phyloP scores from a whole-genome alignment of 2,797 vertebrate species.

The Molossus molossus region DNA sequence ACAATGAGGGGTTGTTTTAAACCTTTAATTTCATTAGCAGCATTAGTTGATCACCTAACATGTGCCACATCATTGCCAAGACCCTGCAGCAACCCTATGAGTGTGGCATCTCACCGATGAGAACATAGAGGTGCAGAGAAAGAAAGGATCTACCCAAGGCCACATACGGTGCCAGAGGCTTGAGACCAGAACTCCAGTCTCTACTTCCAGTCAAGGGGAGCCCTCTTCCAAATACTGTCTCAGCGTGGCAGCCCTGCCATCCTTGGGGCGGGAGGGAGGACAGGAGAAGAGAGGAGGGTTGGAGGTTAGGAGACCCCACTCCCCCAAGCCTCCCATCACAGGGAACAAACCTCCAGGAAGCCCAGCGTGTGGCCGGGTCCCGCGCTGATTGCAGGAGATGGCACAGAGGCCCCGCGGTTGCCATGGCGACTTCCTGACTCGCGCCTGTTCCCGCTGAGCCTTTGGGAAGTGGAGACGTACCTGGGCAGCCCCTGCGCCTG shows the following conservation, averaged over 20 bases:
- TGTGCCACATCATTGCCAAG: not conserved
- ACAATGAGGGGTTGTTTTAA: not conserved
- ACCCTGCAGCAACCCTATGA: not conserved
- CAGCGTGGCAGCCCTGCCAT: not conserved
- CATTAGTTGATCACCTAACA: constrained; percentile 41
- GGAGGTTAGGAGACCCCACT: not conserved
- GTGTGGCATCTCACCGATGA: not conserved
- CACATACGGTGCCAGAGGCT: not conserved
- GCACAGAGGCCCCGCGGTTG: constrained; percentile 83
- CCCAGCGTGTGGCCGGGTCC: constrained; percentile 84
- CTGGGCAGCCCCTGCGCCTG: constrained; percentile 63
- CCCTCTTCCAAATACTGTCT: not conserved
- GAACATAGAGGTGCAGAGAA: not conserved
- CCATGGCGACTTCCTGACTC: constrained; percentile 86
- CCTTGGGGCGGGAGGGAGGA: not conserved
- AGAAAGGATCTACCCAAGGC: not conserved
- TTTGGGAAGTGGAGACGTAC: constrained; percentile 86
- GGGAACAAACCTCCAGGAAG: constrained; percentile 83
- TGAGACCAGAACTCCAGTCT: not conserved
- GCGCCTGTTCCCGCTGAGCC: constrained; percentile 87
- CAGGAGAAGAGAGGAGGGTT: not conserved
- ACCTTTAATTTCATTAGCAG: not conserved
- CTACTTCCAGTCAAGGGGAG: not conserved
- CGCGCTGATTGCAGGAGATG: constrained; percentile 86
- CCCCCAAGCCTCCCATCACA: constrained; percentile 1